These are phyloP conservation scores for Rana temporaria DNA, from an alignment of 2,113 vertebrate genomes.

Conservation along the genomic window DNA sequence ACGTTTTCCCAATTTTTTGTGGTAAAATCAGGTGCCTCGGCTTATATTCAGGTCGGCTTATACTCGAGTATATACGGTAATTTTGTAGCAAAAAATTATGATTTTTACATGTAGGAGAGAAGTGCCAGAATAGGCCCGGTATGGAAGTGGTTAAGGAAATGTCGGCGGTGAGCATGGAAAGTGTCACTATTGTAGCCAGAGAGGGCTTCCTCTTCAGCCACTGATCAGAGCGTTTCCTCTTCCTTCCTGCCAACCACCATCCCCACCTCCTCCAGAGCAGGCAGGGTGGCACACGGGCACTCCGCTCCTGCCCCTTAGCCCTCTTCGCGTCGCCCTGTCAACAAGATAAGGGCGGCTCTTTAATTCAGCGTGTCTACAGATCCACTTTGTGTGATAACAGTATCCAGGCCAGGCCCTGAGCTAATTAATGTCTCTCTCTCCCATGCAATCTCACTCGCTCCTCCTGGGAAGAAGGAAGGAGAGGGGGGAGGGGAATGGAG, in stretches of 20 bases:
- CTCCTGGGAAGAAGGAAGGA: neutral
- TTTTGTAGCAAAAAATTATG: no score
- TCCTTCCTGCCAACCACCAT: neutral
- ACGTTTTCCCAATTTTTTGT: no score
- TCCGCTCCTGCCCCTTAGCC: neutral
- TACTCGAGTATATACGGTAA: no score
- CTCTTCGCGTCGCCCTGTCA: neutral
- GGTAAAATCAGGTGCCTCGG: no score
- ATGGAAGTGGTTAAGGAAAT: no score
- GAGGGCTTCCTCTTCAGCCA: no score
- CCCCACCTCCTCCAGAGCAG: neutral
- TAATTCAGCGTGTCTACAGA: neutral
- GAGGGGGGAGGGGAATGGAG: neutral
- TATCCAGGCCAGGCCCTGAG: conserved; percentile 12
- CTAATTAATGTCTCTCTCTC: conserved; percentile 30
- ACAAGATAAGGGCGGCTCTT: neutral
- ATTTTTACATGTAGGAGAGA: no score
- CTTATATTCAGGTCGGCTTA: no score
- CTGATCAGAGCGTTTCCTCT: no score
- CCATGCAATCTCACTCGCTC: conserved; percentile 4
- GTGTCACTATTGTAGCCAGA: no score
- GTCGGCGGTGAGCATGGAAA: no score
- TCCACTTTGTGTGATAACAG: conserved; percentile 26
- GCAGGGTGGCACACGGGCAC: neutral
- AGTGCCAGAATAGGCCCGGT: no score